Evolutionary conservation across 2,113 vertebrate species (phyloP), one percentile per base, ranked within the genome.

Genomic region (Heliornis fulica): DNA sequence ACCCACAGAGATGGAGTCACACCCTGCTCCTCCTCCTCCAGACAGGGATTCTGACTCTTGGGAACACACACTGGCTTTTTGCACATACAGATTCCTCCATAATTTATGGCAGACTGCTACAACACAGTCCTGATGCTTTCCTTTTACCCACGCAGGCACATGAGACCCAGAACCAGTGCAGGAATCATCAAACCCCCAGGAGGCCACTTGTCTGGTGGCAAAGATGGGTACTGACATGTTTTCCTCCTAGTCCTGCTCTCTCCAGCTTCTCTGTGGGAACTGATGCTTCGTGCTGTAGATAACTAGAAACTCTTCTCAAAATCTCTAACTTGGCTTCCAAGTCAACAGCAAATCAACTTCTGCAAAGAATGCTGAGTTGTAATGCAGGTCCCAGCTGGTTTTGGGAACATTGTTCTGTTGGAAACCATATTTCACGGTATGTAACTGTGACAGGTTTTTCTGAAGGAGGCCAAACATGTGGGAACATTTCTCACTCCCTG

Each of bases 401-500:
- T 81, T 20, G 72, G 89, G 76, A 94, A 70, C 50, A 59, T 8
- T 86, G 79, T 87, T 95, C 71, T 64, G 51, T 21, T 83, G 60
- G 72, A 93, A 94, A 88, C 57, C 57, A 2, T 94, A 93, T 97
- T 97, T 96, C 89, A 94, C 6, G 28, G 78, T 81, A 45, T 65
- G 53, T 89, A 96, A 85, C 56, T 74, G 80, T 93, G 93, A 94
- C 88, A 76, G 60, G 36, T 50, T 68, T 93, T 93, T 81, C 85
- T 81, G 57, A 91, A 90, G 74, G 71, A 75, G 69, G 80, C 74
- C 79, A 83, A 75, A 57, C 51, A 43, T 57, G 48, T 85, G 81
- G 93, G 90, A 94, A 87, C 64, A 84, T 71, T 93, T 93, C 84
- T 95, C 68, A 76, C 10, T 90, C 53, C 78, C 88, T 95, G 68